phyloP scores from a whole-genome alignment of 2,888 invertebrate genomes.

The Bellardia bayeri region DNA sequence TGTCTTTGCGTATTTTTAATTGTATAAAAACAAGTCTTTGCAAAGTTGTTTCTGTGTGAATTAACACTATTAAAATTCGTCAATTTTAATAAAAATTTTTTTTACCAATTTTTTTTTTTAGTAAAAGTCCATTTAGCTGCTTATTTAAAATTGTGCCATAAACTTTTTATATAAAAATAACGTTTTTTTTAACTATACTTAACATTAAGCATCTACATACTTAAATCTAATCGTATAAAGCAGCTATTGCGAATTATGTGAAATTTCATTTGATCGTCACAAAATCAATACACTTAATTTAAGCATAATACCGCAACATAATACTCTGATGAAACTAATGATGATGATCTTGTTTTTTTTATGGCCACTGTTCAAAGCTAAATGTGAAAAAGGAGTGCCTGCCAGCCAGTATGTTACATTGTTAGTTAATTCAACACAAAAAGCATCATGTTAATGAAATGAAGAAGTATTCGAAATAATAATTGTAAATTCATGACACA shows the following conservation, averaged over 20 bases:
- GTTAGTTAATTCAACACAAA: conserved; percentile 28
- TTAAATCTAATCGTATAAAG: neutral
- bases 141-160: neutral
- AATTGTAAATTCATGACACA: conserved; percentile 66
- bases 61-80: neutral
- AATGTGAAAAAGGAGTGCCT: conserved; percentile 41
- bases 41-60: neutral
- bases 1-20: neutral
- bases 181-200: neutral
- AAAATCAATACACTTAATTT: neutral
- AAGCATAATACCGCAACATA: neutral
- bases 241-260: neutral
- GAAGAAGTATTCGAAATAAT: conserved; percentile 39
- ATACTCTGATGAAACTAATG: neutral
- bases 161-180: conserved; percentile 26
- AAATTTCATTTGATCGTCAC: conserved; percentile 8
- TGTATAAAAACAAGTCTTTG: neutral
- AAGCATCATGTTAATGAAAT: neutral
- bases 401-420: conserved; percentile 28
- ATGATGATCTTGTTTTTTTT: conserved; percentile 47
- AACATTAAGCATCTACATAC: neutral
- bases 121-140: neutral
- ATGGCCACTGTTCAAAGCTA: neutral
- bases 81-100: neutral
- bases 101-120: neutral